phyloP scores from a whole-genome alignment of 1,140 invertebrate genomes.

The Caenorhabditis remanei region DNA sequence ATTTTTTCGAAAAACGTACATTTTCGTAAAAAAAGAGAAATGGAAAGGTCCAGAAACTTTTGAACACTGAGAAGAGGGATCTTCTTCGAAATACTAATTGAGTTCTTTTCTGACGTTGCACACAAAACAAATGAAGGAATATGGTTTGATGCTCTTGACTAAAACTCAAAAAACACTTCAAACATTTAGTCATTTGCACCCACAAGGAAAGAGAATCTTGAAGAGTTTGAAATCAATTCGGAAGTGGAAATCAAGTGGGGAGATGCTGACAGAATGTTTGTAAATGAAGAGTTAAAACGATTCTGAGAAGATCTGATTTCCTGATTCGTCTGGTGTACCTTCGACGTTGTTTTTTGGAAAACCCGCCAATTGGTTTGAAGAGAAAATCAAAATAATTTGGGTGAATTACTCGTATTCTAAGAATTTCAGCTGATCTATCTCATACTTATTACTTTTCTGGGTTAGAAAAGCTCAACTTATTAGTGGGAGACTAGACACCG shows the following conservation, averaged over 20 bases:
- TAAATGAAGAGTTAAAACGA: no score
- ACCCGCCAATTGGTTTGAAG: no score
- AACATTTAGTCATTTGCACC: neutral
- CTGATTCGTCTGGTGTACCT: no score
- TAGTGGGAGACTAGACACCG: neutral
- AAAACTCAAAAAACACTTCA: neutral
- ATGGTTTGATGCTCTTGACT: constrained; percentile 11
- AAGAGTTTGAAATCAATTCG: neutral
- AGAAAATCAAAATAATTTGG: no score
- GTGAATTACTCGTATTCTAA: no score
- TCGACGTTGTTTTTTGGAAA: no score
- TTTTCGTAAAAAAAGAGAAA: neutral
- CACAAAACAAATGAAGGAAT: neutral
- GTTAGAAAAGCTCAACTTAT: neutral
- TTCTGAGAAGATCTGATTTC: no score
- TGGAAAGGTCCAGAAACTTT: neutral
- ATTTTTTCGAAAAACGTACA: neutral
- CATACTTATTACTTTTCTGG: no score
- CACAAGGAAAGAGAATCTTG: neutral
- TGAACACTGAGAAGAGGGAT: neutral
- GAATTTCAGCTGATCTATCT: no score
- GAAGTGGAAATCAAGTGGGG: neutral
- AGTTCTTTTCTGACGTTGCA: neutral
- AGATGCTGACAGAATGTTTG: neutral
- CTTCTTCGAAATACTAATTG: neutral